Conservation (phyloP, 2,888 invertebrate species). For the Leptinotarsa peninsularis region DNA sequence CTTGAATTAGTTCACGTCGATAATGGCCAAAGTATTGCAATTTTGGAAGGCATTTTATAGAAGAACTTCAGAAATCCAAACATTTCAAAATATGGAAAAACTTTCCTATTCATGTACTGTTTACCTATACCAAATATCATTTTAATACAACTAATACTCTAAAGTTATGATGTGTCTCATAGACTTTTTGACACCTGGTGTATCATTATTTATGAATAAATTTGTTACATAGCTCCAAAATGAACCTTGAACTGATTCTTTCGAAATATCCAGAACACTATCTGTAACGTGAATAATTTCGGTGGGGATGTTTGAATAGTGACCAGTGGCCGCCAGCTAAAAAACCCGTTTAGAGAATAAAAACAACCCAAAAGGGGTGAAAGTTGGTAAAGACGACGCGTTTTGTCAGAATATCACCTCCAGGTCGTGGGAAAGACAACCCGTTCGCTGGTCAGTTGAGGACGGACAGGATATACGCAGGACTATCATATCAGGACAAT, state of each 20-base stretch:
- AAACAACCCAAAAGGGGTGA: constrained; percentile 36
- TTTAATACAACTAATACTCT: too few species aligned
- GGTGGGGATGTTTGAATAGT: background rate
- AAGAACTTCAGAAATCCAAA: too few species aligned
- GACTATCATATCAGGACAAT: constrained; percentile 38
- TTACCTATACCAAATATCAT: too few species aligned
- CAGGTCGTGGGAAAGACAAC: constrained; percentile 57
- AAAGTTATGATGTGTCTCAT: too few species aligned
- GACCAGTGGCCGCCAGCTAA: constrained; percentile 13
- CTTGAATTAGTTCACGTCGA: too few species aligned
- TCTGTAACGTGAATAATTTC: background rate
- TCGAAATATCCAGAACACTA: background rate
- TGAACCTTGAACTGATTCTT: constrained; percentile 3
- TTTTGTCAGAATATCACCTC: constrained; percentile 39
- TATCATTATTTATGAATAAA: too few species aligned
- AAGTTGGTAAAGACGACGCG: constrained; percentile 31
- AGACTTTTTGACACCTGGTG: too few species aligned
- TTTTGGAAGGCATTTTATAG: too few species aligned
- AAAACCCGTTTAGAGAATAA: constrained; percentile 39
- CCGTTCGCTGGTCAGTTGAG: constrained; percentile 56
- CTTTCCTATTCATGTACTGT: too few species aligned
- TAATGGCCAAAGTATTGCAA: too few species aligned
- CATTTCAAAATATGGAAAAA: too few species aligned
- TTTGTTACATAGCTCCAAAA: background rate
- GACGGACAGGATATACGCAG: constrained; percentile 43